These are phyloP conservation scores for Spondyliosoma cantharus DNA, from an alignment of 2,797 vertebrate genomes.

Conservation along the genomic window DNA sequence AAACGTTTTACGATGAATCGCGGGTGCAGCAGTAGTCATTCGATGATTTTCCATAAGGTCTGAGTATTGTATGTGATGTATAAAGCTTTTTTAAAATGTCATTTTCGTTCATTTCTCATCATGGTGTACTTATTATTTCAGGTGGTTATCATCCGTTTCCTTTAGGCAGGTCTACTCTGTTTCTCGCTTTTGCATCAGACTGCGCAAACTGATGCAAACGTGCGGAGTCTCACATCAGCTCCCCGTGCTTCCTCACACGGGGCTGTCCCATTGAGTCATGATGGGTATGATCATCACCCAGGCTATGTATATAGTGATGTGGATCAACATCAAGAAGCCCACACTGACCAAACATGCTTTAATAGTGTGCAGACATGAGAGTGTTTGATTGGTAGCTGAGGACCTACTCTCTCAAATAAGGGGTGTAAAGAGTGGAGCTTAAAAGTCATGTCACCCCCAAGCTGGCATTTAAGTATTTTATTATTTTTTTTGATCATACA, in stretches of 20 bases:
- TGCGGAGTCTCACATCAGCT: slow-evolving; percentile 52
- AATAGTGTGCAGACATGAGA: too few relatives aligned
- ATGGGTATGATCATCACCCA: neutral
- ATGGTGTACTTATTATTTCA: neutral
- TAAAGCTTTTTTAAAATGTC: neutral
- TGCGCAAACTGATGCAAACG: slow-evolving; percentile 45
- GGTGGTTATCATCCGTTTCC: neutral
- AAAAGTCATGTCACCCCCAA: neutral
- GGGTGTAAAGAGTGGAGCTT: too few relatives aligned
- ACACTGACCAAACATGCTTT: neutral
- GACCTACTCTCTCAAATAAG: neutral
- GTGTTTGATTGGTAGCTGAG: neutral
- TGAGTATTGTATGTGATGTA: neutral
- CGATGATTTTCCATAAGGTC: neutral
- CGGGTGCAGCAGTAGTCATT: neutral
- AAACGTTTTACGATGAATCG: neutral
- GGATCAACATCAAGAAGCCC: neutral
- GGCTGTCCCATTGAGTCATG: slow-evolving; percentile 44
- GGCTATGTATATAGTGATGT: neutral
- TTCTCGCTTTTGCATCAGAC: too few relatives aligned
- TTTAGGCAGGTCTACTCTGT: neutral
- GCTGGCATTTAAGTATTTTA: neutral
- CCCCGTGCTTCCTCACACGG: slow-evolving; percentile 20
- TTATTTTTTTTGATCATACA: neutral
- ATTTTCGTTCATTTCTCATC: neutral